Percentiles rank a stretch among this genome's conserved stretches.
phyloP scores from a whole-genome alignment of 2,113 vertebrate species.

The Pimephales promelas region DNA sequence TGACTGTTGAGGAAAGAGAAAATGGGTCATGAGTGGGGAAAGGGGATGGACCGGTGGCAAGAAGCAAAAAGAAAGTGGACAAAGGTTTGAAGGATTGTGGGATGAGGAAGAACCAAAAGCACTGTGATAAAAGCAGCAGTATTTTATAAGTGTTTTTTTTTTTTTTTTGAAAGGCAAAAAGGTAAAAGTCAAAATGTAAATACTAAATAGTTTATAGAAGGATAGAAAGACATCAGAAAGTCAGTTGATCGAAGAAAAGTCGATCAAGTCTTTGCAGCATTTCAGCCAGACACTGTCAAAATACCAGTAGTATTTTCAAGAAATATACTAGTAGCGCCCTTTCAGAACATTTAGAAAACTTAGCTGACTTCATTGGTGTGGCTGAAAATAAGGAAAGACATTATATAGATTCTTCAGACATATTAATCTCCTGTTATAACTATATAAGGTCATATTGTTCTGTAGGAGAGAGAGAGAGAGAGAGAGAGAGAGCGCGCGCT shows the following conservation, averaged over 20 bases:
- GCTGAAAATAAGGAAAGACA: not conserved
- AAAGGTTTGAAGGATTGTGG: not conserved
- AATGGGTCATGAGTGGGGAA: constrained; percentile 70
- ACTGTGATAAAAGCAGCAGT: not conserved
- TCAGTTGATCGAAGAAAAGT: too few species aligned
- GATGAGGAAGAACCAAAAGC: not conserved
- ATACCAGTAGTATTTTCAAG: not conserved
- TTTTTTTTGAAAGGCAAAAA: not conserved
- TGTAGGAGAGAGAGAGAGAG: too few species aligned
- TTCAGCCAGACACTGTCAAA: not conserved
- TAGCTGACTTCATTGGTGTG: not conserved
- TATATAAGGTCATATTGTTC: not conserved
- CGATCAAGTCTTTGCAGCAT: not conserved
- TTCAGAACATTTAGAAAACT: not conserved
- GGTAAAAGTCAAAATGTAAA: not conserved
- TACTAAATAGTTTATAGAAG: not conserved
- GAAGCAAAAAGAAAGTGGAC: not conserved
- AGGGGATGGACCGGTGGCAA: not conserved
- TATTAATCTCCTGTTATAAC: not conserved
- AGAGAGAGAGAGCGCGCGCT: too few species aligned
- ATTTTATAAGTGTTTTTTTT: not conserved
- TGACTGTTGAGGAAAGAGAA: constrained; percentile 58
- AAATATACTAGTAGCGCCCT: not conserved
- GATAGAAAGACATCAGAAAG: not conserved
- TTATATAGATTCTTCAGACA: not conserved